These are phyloP conservation scores for Hipparchia sbordonii DNA, from an alignment of 2,888 invertebrate genomes.

Conservation along the genomic window DNA sequence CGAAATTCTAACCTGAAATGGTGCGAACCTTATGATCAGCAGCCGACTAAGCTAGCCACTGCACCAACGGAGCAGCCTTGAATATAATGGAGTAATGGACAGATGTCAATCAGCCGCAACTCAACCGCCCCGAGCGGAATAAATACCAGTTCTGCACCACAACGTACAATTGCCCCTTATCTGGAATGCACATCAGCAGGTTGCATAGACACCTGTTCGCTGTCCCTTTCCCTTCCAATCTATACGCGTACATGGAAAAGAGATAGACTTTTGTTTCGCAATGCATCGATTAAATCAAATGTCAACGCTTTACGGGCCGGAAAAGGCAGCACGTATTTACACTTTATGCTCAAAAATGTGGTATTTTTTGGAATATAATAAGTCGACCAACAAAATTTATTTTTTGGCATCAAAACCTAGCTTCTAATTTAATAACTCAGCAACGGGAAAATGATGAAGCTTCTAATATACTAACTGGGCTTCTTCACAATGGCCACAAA, in stretches of 20 bases:
- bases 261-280: conserved; percentile 38
- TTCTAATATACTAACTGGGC: too few species aligned
- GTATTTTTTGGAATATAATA: too few species aligned
- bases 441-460: too few species aligned
- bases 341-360: not conserved
- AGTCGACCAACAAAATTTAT: too few species aligned
- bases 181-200: conserved; percentile 21
- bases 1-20: too few species aligned
- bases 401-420: too few species aligned
- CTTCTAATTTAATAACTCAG: too few species aligned
- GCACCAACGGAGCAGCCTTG: too few species aligned
- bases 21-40: too few species aligned
- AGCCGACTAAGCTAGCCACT: too few species aligned
- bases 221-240: conserved; percentile 38
- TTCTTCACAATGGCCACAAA: too few species aligned
- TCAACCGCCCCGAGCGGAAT: not conserved
- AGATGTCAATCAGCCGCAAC: conserved; percentile 40
- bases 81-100: conserved; percentile 13
- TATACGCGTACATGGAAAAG: conserved; percentile 33
- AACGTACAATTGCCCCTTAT: conserved; percentile 15
- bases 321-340: conserved; percentile 15
- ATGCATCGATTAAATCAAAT: conserved; percentile 39
- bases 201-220: conserved; percentile 8
- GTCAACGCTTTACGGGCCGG: conserved; percentile 35
- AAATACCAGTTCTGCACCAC: conserved; percentile 2